Conservation (phyloP, 1,140 invertebrate genomes). For the Xylocopa sonorina region DNA sequence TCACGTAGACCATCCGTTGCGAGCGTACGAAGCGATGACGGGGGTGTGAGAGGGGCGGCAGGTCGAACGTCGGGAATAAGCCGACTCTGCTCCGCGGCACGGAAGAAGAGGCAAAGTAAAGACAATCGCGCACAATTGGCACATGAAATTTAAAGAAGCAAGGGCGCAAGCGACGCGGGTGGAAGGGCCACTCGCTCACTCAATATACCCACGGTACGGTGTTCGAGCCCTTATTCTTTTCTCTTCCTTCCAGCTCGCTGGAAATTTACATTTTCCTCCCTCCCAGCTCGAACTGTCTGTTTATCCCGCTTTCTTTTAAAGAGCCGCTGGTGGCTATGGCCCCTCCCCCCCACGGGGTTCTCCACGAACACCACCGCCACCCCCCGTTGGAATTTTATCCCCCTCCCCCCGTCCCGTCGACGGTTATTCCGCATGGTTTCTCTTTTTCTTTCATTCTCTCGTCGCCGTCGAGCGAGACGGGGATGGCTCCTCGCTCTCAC, state of each 20-base stretch:
- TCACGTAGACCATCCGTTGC: conserved; percentile 13
- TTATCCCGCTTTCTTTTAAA: conserved; percentile 82
- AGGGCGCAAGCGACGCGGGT: conserved; percentile 55
- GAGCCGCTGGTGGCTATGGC: conserved; percentile 75
- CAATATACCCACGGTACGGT: conserved; percentile 75
- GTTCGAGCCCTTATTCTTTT: conserved; percentile 81
- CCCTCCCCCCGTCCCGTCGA: conserved; percentile 35
- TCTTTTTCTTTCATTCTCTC: conserved; percentile 28
- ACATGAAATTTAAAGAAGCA: conserved; percentile 82
- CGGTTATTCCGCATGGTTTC: not conserved
- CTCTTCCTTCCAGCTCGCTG: conserved; percentile 81
- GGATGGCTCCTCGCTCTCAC: conserved; percentile 23
- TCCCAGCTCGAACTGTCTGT: conserved; percentile 79
- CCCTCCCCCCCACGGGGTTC: conserved; percentile 34
- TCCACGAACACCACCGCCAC: conserved; percentile 17
- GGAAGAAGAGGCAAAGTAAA: conserved; percentile 73
- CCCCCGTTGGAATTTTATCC: conserved; percentile 24
- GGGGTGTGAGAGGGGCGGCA: not conserved
- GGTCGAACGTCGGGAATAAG: conserved; percentile 39
- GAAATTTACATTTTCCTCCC: conserved; percentile 82
- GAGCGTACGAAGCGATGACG: no score
- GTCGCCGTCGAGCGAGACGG: conserved; percentile 43
- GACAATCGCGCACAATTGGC: conserved; percentile 81
- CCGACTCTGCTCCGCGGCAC: conserved; percentile 37
- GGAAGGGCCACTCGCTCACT: conserved; percentile 70